A percentile compares a stretch with the other conserved stretches of the same genome.
Conservation (phyloP, 2,888 invertebrate genomes). For the Drosophila demipolita region DNA sequence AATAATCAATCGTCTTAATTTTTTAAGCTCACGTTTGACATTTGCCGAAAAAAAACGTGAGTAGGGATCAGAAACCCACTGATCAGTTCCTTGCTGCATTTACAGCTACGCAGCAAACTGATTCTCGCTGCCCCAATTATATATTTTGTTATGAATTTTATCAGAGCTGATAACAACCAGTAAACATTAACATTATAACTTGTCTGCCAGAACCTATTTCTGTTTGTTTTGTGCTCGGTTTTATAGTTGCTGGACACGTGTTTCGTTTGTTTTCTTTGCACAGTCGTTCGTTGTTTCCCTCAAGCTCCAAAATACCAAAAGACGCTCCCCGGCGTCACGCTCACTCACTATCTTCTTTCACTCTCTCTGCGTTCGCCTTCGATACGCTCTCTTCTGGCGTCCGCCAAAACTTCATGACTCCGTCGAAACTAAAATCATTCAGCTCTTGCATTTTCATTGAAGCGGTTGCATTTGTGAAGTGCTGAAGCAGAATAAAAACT, state of each 20-base stretch:
- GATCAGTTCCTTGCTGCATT: neutral
- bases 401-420: conserved; percentile 48
- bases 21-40: conserved; percentile 42
- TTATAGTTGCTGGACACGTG: conserved; percentile 55
- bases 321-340: conserved; percentile 37
- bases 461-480: conserved; percentile 61
- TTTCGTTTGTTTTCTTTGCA: conserved; percentile 40
- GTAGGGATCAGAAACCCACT: conserved; percentile 13
- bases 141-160: conserved; percentile 11
- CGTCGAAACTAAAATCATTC: conserved; percentile 56
- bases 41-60: conserved; percentile 29
- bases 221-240: conserved; percentile 31
- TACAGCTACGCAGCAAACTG: no score
- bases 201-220: conserved; percentile 22
- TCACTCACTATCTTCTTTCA: conserved; percentile 14
- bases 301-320: conserved; percentile 37
- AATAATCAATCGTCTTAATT: conserved; percentile 4
- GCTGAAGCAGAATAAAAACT: conserved; percentile 6
- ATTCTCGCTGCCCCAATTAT: neutral
- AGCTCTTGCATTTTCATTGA: conserved; percentile 71
- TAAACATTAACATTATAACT: conserved; percentile 4
- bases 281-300: conserved; percentile 37
- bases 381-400: conserved; percentile 17
- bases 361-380: conserved; percentile 18
- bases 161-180: conserved; percentile 29